Base-by-base conservation (phyloP, 2,888 invertebrate genomes). In the Epiblema foenella region DNA sequence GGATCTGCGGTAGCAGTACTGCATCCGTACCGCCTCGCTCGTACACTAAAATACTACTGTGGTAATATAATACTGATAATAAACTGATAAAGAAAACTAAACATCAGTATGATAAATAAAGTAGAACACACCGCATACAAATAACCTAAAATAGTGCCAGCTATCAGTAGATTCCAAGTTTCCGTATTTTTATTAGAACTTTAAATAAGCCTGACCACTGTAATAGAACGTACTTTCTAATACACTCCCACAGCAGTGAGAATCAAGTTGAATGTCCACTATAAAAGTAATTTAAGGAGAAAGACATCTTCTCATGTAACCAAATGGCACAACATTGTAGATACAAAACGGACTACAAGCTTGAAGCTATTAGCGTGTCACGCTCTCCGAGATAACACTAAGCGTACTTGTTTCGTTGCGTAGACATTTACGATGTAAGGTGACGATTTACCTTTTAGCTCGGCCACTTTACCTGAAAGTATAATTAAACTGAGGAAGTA, bases 221-320 rank as follows among this genome's bases (percentile, higher is more conserved):
- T 37, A 57, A 18, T 57, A 54, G 54, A 64, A 8, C 29, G 42
- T 11, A 39, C 65, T 46, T 56, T 65, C 42, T 56, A 56, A 57
- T 56, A 17, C 42, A 12, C 56, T 64, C 24, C 39, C n/a, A 24
- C 18, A 17, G 37, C n/a, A 54, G 24, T 64, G 39, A 54, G 24
- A 54, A 52, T 10, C 52, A 54, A 39, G 12, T 42, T 42, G 33
- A 37, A 57, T 57, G 57, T 39, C 24, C 7, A 54, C 54, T 20
- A 39, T 58, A 20, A 39, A 66, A 15, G 57, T 69, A 60, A 42
- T 42, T 20, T 62, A 68, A 60, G 51, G 20, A 52, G 18, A 42
- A 46, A 68, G 60, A 60, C 42, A 60, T 63, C 42, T 37, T 63
- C 46, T 63, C 59, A 24, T 46, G 37, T 63, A 49, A 63, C 63